Evolutionary conservation across 2,797 vertebrate species (phyloP).

Genomic region (Anas capensis): DNA sequence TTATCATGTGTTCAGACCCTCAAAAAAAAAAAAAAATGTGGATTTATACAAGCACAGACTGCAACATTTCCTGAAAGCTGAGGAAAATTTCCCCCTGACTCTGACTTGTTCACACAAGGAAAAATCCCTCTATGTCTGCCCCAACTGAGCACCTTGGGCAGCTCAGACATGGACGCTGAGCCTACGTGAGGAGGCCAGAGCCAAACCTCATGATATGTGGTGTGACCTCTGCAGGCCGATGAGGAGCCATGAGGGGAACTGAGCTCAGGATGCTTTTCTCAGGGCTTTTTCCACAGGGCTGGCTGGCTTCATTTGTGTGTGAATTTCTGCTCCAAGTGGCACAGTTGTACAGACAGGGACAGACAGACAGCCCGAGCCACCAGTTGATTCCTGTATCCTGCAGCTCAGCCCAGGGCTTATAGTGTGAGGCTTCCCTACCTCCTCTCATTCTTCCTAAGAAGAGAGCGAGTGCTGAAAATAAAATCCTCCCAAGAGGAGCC

Average conservation of each 20-base stretch:
- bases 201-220: neutral
- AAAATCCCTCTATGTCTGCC: neutral
- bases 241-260: fast-evolving
- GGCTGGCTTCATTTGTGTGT: neutral
- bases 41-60: neutral
- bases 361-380: neutral
- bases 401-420: neutral
- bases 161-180: neutral
- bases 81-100: neutral
- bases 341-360: neutral
- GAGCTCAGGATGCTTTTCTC: neutral
- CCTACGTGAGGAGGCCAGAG: neutral
- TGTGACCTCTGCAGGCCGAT: neutral
- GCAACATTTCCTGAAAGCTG: neutral
- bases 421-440: neutral
- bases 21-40: neutral
- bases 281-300: neutral
- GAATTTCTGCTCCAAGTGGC: neutral
- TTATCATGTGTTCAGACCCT: neutral
- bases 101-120: no score
- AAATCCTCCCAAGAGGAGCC: neutral
- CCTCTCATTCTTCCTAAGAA: fast-evolving
- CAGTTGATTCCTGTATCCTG: fast-evolving
- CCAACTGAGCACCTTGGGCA: neutral
- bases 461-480: neutral